Conservation (phyloP, 2,888 invertebrate genomes). For the Keiferia lycopersicella region DNA sequence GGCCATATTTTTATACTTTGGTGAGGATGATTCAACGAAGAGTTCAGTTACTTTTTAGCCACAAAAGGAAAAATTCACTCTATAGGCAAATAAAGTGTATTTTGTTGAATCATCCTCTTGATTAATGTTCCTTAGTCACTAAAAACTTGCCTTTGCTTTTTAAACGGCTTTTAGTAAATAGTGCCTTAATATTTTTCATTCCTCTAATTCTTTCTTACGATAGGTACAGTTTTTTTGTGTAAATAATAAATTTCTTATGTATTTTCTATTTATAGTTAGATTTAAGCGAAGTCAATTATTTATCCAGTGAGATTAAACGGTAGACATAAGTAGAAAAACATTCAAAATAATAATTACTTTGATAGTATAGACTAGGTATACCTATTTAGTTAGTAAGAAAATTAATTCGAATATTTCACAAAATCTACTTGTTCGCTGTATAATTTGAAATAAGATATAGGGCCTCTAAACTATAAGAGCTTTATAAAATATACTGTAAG, state of each 20-base stretch:
- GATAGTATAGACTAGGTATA: background rate
- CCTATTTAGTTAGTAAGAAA: background rate
- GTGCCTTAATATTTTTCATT: background rate
- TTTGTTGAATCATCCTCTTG: constrained; percentile 13
- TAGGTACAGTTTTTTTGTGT: background rate
- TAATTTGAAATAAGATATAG: background rate
- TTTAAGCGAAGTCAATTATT: constrained; percentile 11
- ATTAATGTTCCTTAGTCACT: constrained; percentile 25
- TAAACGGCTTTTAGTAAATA: constrained; percentile 7
- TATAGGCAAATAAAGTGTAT: background rate
- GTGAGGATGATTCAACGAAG: constrained; percentile 7
- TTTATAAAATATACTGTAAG: background rate
- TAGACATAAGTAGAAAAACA: background rate
- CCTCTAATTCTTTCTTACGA: background rate
- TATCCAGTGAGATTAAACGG: constrained; percentile 22
- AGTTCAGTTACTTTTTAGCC: constrained; percentile 5
- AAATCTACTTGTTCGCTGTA: constrained; percentile 2
- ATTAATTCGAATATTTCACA: background rate
- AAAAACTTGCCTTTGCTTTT: constrained; percentile 25
- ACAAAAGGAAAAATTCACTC: background rate
- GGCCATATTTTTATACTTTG: constrained; percentile 50
- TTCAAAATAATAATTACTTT: background rate
- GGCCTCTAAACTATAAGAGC: background rate
- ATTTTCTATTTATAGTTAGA: background rate
- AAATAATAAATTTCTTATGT: background rate